Percentiles rank a stretch among this genome's conserved stretches.
These are phyloP conservation scores for Typhlichthys eigenmanni DNA, from an alignment of 2,797 vertebrate genomes.

Conservation along the genomic window DNA sequence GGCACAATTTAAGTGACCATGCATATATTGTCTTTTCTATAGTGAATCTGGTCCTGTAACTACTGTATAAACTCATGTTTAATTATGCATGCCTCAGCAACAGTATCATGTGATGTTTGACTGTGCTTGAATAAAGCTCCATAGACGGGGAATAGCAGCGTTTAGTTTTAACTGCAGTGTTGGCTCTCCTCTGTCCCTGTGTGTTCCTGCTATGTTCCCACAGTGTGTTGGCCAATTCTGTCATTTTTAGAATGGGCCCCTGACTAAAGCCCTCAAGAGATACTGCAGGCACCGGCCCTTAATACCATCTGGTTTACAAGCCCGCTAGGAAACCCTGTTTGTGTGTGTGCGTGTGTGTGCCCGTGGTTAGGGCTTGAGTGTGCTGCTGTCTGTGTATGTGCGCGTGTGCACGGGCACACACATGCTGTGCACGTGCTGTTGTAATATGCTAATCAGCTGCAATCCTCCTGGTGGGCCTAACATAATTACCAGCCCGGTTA, in stretches of 20 bases:
- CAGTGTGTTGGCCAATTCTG: conserved; percentile 16
- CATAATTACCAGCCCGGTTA: conserved; percentile 41
- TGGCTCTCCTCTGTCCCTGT: too few relatives aligned
- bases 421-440: conserved; percentile 26
- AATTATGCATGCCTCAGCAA: too few relatives aligned
- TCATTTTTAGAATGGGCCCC: conserved; percentile 33
- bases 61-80: too few relatives aligned
- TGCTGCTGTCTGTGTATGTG: conserved; percentile 30
- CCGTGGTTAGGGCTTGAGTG: not conserved
- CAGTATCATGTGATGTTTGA: too few relatives aligned
- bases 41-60: too few relatives aligned
- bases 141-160: too few relatives aligned
- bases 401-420: not conserved
- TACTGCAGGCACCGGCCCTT: conserved; percentile 39
- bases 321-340: conserved; percentile 40
- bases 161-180: too few relatives aligned
- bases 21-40: too few relatives aligned
- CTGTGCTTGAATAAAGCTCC: too few relatives aligned
- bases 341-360: conserved; percentile 1
- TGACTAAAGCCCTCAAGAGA: conserved; percentile 48
- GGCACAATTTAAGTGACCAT: too few relatives aligned
- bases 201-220: too few relatives aligned
- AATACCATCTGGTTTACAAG: conserved; percentile 63
- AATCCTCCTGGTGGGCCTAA: conserved; percentile 57
- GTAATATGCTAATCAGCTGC: conserved; percentile 46